Conservation (phyloP, 2,797 vertebrate species). For the Myotis pilosus region DNA sequence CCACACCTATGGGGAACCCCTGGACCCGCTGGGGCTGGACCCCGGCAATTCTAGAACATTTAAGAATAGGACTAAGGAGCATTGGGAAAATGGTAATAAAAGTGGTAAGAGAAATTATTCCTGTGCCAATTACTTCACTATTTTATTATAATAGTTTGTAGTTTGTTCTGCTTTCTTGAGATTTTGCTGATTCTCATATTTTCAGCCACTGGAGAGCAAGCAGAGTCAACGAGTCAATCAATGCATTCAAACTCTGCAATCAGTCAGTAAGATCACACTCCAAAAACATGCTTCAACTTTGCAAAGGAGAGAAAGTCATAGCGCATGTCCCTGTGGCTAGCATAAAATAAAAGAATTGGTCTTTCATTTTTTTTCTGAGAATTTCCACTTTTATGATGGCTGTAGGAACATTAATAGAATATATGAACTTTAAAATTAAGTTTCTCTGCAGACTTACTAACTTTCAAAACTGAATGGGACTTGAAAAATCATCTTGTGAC, state of each 20-base stretch:
- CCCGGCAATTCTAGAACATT: background rate
- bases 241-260: background rate
- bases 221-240: background rate
- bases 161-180: background rate
- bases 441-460: background rate
- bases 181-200: background rate
- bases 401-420: background rate
- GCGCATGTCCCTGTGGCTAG: background rate
- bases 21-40: no score
- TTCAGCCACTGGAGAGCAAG: background rate
- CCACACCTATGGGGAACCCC: no score
- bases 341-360: background rate
- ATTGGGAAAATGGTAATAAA: background rate
- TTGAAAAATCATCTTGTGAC: background rate
- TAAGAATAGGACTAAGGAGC: background rate
- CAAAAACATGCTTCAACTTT: background rate
- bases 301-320: background rate
- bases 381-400: background rate
- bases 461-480: background rate
- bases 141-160: background rate
- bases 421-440: background rate
- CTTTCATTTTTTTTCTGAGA: constrained; percentile 7
- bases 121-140: background rate
- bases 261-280: background rate
- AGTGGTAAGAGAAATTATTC: background rate